Percentiles rank a stretch among this genome's conserved stretches.
These are phyloP conservation scores for Zeugodacus cucurbitae DNA, from an alignment of 1,140 invertebrate genomes.

Conservation along the genomic window DNA sequence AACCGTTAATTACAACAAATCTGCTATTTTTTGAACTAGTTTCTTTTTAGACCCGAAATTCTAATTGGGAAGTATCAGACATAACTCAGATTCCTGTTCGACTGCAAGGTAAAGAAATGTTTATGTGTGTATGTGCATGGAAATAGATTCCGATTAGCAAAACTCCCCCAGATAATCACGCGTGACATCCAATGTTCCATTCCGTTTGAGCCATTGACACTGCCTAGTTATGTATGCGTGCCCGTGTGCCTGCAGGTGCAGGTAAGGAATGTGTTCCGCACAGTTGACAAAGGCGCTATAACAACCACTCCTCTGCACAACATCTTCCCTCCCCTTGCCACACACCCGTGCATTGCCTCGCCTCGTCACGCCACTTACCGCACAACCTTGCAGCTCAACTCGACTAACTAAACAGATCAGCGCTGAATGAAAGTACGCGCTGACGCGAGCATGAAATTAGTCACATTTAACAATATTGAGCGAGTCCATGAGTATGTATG, in stretches of 20 bases:
- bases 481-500: no score
- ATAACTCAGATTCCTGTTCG: no score
- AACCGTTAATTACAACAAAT: no score
- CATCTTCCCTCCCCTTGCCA: not conserved
- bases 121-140: not conserved
- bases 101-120: no score
- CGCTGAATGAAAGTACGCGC: conserved; percentile 29
- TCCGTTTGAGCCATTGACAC: not conserved
- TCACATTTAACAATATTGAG: conserved; percentile 41
- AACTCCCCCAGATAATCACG: conserved; percentile 29
- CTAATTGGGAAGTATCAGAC: no score
- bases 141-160: not conserved
- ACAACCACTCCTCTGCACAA: not conserved
- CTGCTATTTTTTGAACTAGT: no score
- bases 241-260: conserved; percentile 56
- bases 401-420: conserved; percentile 47
- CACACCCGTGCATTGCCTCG: not conserved
- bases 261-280: conserved; percentile 58
- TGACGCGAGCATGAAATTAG: conserved; percentile 40
- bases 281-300: conserved; percentile 56
- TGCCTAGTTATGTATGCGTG: not conserved
- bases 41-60: no score
- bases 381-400: not conserved
- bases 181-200: conserved; percentile 19
- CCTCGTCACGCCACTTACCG: not conserved